phyloP scores from a whole-genome alignment of 2,113 vertebrate species.

The Pygoscelis antarcticus region DNA sequence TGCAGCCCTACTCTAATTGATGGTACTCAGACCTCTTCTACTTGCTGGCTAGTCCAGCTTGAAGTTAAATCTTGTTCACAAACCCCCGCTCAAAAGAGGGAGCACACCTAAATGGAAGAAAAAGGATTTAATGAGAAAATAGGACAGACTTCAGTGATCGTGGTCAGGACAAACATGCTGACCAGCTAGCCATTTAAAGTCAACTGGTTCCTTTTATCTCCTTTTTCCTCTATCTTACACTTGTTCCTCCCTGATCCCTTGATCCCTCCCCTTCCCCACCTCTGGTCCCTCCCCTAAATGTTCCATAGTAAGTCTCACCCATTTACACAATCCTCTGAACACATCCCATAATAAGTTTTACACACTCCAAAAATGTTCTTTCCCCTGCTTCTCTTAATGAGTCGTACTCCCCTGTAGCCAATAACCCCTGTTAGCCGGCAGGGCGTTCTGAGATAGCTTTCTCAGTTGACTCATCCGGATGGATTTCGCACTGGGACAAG shows the following conservation, averaged over 20 bases:
- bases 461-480: neutral
- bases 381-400: neutral
- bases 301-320: neutral
- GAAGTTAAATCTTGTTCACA: neutral
- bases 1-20: neutral
- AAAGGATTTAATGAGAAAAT: neutral
- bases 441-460: neutral
- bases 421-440: neutral
- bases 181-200: neutral
- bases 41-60: neutral
- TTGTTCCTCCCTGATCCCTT: neutral
- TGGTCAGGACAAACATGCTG: neutral
- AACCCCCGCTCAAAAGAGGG: neutral
- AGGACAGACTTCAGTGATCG: neutral
- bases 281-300: neutral
- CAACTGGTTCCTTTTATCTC: neutral
- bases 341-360: neutral
- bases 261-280: neutral
- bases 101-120: neutral
- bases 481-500: neutral
- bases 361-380: neutral
- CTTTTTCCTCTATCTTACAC: neutral
- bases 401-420: accelerated
- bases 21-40: neutral
- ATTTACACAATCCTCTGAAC: neutral